Evolutionary conservation across 2,797 vertebrate species (phyloP), one percentile per base, ranked within the genome.

Genomic region (Macroramphosus scolopax): DNA sequence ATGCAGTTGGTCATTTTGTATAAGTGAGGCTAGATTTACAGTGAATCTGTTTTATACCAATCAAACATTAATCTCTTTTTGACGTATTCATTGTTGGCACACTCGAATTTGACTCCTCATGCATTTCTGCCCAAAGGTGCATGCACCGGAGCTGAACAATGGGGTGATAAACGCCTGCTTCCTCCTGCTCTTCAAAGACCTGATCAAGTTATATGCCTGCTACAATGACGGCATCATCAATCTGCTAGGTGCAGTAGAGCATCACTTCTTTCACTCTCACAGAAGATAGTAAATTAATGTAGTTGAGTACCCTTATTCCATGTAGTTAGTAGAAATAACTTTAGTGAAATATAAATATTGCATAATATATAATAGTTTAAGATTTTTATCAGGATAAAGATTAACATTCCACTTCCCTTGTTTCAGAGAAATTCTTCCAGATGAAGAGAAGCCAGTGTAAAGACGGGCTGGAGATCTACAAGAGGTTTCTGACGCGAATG

Each of bases 141-240:
- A 96, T 76, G 91, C 92, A 73, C 92, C 92, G 67, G 97, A 99
- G 50, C 86, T 99, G 69, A 92, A 92, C 78, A 96, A 99, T 41
- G 92, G 90, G 10, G 95, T 97, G 80, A 96, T 99, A 89, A 98
- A 97, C 70, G 92, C 94, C 85, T 93, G 92, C 78, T 99, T 99
- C 81, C 91, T 98, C 77, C 91, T 98, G 36, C 93, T 99, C 46
- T 99, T 99, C 88, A 99, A 97, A 91, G 97, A 99, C 76, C 91
- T 98, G 78, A 98, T 99, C 80, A 98, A 98, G 85, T 86, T 99
- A 65, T 99, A 98, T 62, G 96, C 97, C 66, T 98, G 95, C 86
- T 99, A 99, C 86, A 99, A 98, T 48, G 97, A 99, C 28, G 97
- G 97, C 34, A 94, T 99, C 75, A 99, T 99, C 86, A 99, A 99